These are phyloP conservation scores for Mamestra configurata DNA, from an alignment of 1,140 invertebrate genomes.

Conservation along the genomic window DNA sequence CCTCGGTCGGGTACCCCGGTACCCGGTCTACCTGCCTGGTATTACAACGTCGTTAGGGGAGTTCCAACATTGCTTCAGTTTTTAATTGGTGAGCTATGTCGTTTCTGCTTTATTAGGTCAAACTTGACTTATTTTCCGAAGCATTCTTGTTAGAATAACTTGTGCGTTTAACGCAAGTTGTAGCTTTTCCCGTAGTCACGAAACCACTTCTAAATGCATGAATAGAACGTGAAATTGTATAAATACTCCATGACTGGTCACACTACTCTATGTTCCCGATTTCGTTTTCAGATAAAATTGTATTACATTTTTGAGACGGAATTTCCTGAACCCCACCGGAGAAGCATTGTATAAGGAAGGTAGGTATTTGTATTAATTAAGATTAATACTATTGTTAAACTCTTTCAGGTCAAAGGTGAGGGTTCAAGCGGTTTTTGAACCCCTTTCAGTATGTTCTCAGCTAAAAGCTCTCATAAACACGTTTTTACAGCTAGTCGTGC, in stretches of 20 bases:
- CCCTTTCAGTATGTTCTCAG: background rate
- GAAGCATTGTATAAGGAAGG: background rate
- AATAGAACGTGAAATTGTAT: constrained; percentile 3
- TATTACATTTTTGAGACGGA: background rate
- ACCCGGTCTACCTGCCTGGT: background rate
- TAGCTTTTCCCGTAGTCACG: background rate
- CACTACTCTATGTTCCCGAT: background rate
- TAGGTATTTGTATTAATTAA: background rate
- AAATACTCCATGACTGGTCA: background rate
- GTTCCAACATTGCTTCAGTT: background rate
- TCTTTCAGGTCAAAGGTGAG: background rate
- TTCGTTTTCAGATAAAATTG: background rate
- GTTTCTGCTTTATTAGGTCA: constrained; percentile 7
- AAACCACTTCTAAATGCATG: background rate
- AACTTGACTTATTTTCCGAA: constrained; percentile 18
- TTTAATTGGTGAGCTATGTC: constrained; percentile 31
- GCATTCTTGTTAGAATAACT: constrained; percentile 32
- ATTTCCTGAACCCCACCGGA: background rate
- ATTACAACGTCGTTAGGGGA: background rate
- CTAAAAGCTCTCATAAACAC: constrained; percentile 2
- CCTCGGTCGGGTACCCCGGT: too few relatives aligned
- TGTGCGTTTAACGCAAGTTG: background rate
- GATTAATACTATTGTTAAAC: too few relatives aligned
- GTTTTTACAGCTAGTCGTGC: background rate
- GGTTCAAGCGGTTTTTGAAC: background rate